phyloP scores from a whole-genome alignment of 2,888 invertebrate genomes.

The Marasmarcha lunaedactyla region DNA sequence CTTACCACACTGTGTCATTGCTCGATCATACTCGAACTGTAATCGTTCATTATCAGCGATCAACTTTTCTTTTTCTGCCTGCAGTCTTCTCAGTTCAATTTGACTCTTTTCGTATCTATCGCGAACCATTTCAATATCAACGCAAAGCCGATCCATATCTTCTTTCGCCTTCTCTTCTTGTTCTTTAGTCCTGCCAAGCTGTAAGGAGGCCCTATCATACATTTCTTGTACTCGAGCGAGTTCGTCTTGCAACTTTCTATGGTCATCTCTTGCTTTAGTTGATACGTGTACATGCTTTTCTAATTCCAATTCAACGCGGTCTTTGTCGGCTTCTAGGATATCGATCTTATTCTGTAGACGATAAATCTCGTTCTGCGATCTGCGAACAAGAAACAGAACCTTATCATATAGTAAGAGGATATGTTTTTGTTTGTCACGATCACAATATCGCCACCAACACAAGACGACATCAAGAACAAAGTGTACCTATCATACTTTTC shows the following conservation, averaged over 20 bases:
- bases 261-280: constrained; percentile 86
- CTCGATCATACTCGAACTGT: constrained; percentile 87
- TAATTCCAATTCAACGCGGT: constrained; percentile 85
- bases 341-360: constrained; percentile 90
- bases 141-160: constrained; percentile 79
- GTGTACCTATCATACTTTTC: constrained; percentile 90
- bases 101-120: constrained; percentile 91
- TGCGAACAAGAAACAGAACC: constrained; percentile 28
- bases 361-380: constrained; percentile 90
- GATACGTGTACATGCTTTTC: constrained; percentile 86
- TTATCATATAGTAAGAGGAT: neutral
- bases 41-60: constrained; percentile 86
- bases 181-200: constrained; percentile 88
- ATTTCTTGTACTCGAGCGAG: constrained; percentile 87
- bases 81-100: constrained; percentile 83
- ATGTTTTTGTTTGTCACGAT: constrained; percentile 11
- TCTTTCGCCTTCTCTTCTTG: constrained; percentile 92
- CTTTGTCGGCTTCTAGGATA: constrained; percentile 87
- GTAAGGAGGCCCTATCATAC: constrained; percentile 88
- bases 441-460: constrained; percentile 42
- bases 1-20: constrained; percentile 88
- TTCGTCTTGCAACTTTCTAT: constrained; percentile 89
- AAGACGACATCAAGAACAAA: constrained; percentile 45
- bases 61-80: constrained; percentile 88
- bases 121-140: constrained; percentile 88